These are phyloP conservation scores for Gobionotothen gibberifrons DNA, from an alignment of 2,797 vertebrate species.

Conservation along the genomic window DNA sequence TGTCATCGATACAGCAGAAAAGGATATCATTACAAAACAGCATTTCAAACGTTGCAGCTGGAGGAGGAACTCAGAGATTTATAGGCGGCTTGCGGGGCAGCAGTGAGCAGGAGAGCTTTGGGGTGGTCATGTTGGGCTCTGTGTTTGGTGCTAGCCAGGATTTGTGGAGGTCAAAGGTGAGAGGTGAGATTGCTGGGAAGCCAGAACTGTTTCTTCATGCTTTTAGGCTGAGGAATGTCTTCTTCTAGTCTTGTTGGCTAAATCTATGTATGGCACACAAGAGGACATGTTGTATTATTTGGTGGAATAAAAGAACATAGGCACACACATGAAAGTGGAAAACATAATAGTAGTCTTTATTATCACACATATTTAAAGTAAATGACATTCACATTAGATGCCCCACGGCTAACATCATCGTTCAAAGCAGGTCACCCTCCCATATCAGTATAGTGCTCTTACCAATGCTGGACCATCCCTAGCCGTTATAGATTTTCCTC, in stretches of 20 bases:
- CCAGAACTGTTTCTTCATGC: slow-evolving; percentile 72
- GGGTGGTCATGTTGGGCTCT: slow-evolving; percentile 59
- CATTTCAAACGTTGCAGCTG: slow-evolving; percentile 23
- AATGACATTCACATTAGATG: slow-evolving; percentile 38
- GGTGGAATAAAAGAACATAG: neutral
- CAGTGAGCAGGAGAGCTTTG: slow-evolving; percentile 42
- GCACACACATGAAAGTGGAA: neutral
- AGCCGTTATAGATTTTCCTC: slow-evolving; percentile 61
- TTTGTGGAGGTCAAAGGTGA: slow-evolving; percentile 85
- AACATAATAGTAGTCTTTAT: neutral
- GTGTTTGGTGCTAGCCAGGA: slow-evolving; percentile 66
- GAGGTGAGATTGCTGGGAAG: slow-evolving; percentile 77
- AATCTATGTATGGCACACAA: slow-evolving; percentile 3
- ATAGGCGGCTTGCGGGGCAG: slow-evolving; percentile 35
- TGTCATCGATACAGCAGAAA: slow-evolving; percentile 21
- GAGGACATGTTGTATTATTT: slow-evolving; percentile 17
- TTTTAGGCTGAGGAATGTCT: slow-evolving; percentile 60
- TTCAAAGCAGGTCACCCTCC: slow-evolving; percentile 50
- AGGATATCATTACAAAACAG: slow-evolving; percentile 29
- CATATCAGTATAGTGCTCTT: slow-evolving; percentile 39
- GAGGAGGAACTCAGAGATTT: slow-evolving; percentile 29
- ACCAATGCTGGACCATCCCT: slow-evolving; percentile 29
- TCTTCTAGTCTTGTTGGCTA: neutral
- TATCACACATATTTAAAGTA: slow-evolving; percentile 12
- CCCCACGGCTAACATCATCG: slow-evolving; percentile 47